Conservation (phyloP, 2,797 vertebrate genomes). For the Gobionotothen gibberifrons region DNA sequence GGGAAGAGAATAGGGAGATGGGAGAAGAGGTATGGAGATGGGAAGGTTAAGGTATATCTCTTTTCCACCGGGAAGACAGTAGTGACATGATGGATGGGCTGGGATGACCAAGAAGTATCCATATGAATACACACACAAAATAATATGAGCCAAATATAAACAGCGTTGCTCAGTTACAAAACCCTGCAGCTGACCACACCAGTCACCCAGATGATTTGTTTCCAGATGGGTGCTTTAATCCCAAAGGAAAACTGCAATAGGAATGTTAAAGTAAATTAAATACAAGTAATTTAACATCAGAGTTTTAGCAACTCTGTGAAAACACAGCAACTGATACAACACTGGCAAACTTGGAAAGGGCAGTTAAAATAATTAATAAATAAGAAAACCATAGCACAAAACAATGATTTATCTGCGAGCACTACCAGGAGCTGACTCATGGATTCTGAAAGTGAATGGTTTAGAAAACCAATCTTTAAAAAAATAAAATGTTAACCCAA, state of each 20-base stretch:
- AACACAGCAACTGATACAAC: not conserved
- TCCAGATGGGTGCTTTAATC: not conserved
- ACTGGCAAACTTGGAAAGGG: not conserved
- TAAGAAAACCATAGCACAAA: not conserved
- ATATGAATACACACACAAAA: slow-evolving; percentile 20
- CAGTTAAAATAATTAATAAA: not conserved
- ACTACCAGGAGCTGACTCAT: not conserved
- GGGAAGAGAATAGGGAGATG: slow-evolving; percentile 16
- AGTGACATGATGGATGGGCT: slow-evolving; percentile 58
- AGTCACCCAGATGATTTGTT: slow-evolving; percentile 1
- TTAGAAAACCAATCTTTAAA: not conserved
- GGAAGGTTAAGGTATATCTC: slow-evolving; percentile 10
- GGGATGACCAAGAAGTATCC: slow-evolving; percentile 12
- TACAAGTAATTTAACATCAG: not conserved
- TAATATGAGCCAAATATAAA: slow-evolving; percentile 44
- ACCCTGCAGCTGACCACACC: slow-evolving; percentile 26
- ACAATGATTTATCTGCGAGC: not conserved
- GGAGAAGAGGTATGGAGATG: slow-evolving; percentile 19
- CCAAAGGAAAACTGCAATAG: not conserved
- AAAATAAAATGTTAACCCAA: not conserved
- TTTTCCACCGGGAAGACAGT: slow-evolving; percentile 32
- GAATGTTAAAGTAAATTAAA: not conserved
- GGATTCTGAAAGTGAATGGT: not conserved
- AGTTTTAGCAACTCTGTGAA: not conserved
- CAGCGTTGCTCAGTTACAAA: slow-evolving; percentile 20